Evolutionary conservation across 2,113 vertebrate genomes (phyloP), one percentile per base, ranked within the genome.

Genomic region (Passer montanus): DNA sequence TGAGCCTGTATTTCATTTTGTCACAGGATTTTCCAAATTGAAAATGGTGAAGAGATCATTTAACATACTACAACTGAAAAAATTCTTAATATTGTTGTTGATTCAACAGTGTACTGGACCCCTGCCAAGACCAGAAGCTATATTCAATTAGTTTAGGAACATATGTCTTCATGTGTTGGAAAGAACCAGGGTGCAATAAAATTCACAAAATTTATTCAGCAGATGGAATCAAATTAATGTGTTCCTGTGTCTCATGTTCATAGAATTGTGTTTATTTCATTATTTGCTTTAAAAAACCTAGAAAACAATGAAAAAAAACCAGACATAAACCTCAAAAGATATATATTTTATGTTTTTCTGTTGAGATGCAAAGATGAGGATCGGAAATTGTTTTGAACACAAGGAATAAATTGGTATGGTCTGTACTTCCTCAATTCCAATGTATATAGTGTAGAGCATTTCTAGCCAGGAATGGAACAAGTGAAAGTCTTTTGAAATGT

Each of bases 111-210:
- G 19, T 9, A 20, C 27, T 50, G 77, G 91, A 73, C 23, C 12
- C 15, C 35, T 35, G 87, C 94, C 92, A 94, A 59, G 79, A 70
- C 76, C 56, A 22, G 74, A 72, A 73, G 90, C 80, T 74, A 55
- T 39, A 87, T 77, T 94, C 94, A 91, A 58, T 88, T 86, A 93
- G 90, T 52, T 53, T 30, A 44, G n/a, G 93, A 95, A 83, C 94
- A 92, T 87, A 85, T 73, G 95, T 90, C 89, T 93, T 89, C 46
- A 64, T 16, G 33, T 47, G 59, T 73, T 67, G 39, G 62, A 56
- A 81, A 78, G 79, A 84, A 76, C 28, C 0, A 0, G 55, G 62
- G 80, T 84, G 74, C 87, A 84, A 82, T 68, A 55, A 88, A 84
- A 88, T 60, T 94, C 70, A 92, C 84, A 80, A 47, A 50, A 83